Percentiles rank a stretch among this genome's conserved stretches.
These are phyloP conservation scores for Marronus borbonicus DNA, from an alignment of 2,888 invertebrate genomes.

Conservation along the genomic window DNA sequence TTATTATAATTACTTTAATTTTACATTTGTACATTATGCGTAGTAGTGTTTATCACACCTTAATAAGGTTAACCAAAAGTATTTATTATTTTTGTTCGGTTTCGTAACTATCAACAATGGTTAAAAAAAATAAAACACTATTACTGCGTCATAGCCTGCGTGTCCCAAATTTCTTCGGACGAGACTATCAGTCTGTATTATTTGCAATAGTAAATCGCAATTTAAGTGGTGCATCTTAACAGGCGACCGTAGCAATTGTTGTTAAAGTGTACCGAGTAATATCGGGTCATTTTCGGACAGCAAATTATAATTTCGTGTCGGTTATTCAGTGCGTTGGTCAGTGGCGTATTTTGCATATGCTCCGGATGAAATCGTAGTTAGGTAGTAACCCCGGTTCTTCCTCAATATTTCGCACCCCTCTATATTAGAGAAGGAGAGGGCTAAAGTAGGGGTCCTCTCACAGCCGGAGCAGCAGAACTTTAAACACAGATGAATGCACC, in stretches of 20 bases:
- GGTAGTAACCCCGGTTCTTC: conserved; percentile 24
- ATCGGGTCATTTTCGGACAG: conserved; percentile 3
- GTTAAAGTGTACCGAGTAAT: not conserved
- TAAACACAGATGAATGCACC: conserved; percentile 47
- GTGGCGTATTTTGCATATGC: conserved; percentile 36
- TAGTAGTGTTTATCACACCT: not conserved
- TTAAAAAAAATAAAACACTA: not conserved
- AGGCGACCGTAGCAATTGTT: conserved; percentile 5
- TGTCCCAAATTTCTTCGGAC: conserved; percentile 34
- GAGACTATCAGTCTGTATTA: conserved; percentile 16
- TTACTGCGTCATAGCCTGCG: not conserved
- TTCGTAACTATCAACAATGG: conserved; percentile 1
- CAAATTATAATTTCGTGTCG: conserved; percentile 11
- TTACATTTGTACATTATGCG: not conserved
- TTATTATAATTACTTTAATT: not conserved
- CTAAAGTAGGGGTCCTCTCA: conserved; percentile 35
- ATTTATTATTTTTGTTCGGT: not conserved
- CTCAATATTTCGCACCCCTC: conserved; percentile 32
- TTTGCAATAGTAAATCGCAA: conserved; percentile 24
- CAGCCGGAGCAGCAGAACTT: conserved; percentile 40
- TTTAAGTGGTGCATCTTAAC: conserved; percentile 37
- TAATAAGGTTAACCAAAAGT: not conserved
- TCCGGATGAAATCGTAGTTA: not conserved
- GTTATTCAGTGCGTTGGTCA: conserved; percentile 12
- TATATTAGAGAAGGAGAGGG: conserved; percentile 35